Evolutionary conservation across 2,888 invertebrate genomes (phyloP).

Genomic region (Epirrhoe alternata): DNA sequence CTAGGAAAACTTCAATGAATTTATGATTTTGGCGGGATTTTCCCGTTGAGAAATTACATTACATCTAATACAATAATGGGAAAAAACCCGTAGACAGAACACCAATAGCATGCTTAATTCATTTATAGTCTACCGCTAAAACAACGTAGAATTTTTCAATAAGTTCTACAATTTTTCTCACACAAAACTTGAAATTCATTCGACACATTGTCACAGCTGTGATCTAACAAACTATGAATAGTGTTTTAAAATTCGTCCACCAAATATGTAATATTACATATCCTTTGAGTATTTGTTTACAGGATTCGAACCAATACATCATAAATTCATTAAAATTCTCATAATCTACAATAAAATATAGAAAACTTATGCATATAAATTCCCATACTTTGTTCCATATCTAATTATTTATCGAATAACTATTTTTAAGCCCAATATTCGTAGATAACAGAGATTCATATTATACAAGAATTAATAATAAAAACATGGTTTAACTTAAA

Average conservation of each 20-base stretch:
- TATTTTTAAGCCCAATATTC: slow-evolving; percentile 24
- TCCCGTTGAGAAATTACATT: not conserved
- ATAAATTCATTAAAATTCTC: slow-evolving; percentile 9
- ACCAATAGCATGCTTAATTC: too few species aligned
- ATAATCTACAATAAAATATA: slow-evolving; percentile 12
- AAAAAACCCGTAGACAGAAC: not conserved
- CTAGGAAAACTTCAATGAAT: slow-evolving; percentile 35
- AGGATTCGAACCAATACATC: not conserved
- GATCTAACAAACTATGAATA: too few species aligned
- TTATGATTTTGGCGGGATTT: not conserved
- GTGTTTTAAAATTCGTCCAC: too few species aligned
- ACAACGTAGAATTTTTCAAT: too few species aligned
- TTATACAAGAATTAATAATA: slow-evolving; percentile 15
- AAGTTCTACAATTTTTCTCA: not conserved
- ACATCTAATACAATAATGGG: not conserved
- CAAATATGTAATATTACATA: too few species aligned
- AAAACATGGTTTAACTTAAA: slow-evolving; percentile 27
- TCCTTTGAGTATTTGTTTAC: not conserved
- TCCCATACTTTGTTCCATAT: slow-evolving; percentile 13
- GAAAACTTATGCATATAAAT: slow-evolving; percentile 16
- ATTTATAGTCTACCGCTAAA: too few species aligned
- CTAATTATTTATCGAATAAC: slow-evolving; percentile 22
- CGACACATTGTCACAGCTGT: too few species aligned
- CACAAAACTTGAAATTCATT: not conserved
- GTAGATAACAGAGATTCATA: slow-evolving; percentile 27